A percentile compares a stretch with the other conserved stretches of the same genome.
Conservation (phyloP, 2,888 invertebrate species). For the Tenthredo livida region DNA sequence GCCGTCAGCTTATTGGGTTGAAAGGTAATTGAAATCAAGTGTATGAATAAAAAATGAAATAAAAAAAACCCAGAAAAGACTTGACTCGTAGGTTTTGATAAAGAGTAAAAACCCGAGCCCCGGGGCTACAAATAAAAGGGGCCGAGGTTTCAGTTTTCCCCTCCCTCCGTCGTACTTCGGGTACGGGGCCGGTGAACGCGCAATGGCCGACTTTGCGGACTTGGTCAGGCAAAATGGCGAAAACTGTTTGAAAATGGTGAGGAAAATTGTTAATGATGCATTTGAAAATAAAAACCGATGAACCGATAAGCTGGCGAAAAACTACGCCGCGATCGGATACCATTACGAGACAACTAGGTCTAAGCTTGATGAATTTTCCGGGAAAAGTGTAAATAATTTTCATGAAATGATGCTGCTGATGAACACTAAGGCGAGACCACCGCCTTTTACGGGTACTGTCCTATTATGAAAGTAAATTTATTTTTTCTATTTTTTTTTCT, state of each 20-base stretch:
- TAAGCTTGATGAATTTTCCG: background rate
- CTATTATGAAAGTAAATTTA: background rate
- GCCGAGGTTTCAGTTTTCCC: conserved; percentile 44
- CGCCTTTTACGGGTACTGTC: conserved; percentile 11
- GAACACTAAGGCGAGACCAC: conserved; percentile 25
- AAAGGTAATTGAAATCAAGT: background rate
- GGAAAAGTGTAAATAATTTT: conserved; percentile 14
- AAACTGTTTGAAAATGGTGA: conserved; percentile 63
- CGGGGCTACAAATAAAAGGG: conserved; percentile 37
- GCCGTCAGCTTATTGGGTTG: background rate
- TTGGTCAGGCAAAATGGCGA: conserved; percentile 75
- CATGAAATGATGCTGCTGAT: background rate
- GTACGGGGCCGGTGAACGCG: conserved; percentile 50
- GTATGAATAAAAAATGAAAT: background rate
- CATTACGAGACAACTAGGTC: background rate
- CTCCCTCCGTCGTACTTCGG: background rate
- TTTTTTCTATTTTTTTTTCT: background rate
- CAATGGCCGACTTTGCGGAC: conserved; percentile 75
- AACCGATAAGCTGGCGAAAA: background rate
- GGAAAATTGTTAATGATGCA: conserved; percentile 28
- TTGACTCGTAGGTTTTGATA: background rate
- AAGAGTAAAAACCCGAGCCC: conserved; percentile 30
- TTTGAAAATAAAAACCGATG: background rate
- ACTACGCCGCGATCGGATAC: background rate
- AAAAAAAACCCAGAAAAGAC: background rate